Percentiles rank a stretch among this genome's conserved stretches.
phyloP scores from a whole-genome alignment of 2,888 invertebrate species.

The Acrobasis consociella region DNA sequence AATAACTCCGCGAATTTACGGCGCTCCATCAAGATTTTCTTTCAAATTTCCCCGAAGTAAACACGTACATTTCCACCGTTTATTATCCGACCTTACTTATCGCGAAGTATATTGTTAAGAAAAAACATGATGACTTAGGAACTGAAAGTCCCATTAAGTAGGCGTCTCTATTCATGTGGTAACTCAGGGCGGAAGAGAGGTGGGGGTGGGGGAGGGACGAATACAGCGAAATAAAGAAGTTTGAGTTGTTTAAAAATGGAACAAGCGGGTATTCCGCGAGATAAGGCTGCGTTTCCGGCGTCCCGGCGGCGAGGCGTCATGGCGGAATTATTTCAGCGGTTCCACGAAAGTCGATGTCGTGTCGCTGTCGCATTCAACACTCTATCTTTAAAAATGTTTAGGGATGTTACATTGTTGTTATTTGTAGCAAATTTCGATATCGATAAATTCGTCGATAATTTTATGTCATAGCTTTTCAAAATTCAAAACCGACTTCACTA shows the following conservation, averaged over 20 bases:
- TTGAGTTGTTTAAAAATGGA: conserved; percentile 81
- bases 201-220: conserved; percentile 54
- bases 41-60: conserved; percentile 62
- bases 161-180: conserved; percentile 78
- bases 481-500: too few species aligned
- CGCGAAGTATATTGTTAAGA: conserved; percentile 70
- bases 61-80: conserved; percentile 72
- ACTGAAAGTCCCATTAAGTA: conserved; percentile 82
- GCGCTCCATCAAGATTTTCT: conserved; percentile 66
- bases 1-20: conserved; percentile 60
- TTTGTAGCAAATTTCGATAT: too few species aligned
- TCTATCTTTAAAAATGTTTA: conserved; percentile 78
- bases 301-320: conserved; percentile 52
- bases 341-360: conserved; percentile 77
- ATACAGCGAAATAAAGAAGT: conserved; percentile 75
- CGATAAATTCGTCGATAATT: conserved; percentile 4
- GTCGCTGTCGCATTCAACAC: conserved; percentile 77
- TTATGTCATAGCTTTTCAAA: too few species aligned
- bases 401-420: conserved; percentile 45
- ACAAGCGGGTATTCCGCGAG: conserved; percentile 79
- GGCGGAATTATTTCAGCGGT: conserved; percentile 78
- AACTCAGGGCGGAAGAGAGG: conserved; percentile 61
- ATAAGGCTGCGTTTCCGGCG: conserved; percentile 81
- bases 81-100: conserved; percentile 80
- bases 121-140: conserved; percentile 80